Evolutionary conservation across 2,888 invertebrate species (phyloP).

Genomic region (Atethmia centrago): DNA sequence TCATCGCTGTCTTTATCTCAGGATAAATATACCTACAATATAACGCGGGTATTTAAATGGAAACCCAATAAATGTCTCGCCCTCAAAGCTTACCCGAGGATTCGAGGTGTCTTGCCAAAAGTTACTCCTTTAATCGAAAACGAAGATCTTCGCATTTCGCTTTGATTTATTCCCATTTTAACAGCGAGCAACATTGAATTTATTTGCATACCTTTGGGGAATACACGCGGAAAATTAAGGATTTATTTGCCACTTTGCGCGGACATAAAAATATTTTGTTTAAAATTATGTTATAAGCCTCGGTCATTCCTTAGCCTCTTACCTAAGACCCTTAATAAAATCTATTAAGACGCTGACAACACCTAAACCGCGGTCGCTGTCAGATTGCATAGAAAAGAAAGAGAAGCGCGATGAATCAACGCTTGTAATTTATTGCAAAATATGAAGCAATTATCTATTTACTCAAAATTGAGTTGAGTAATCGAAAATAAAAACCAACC

Average conservation of each 20-base stretch:
- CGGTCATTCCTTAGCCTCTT: not conserved
- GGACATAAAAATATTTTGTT: not conserved
- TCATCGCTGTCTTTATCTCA: conserved; percentile 9
- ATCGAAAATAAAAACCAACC: too few relatives aligned
- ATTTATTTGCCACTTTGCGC: conserved; percentile 62
- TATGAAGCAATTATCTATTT: too few relatives aligned
- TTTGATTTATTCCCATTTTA: conserved; percentile 65
- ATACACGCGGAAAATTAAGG: conserved; percentile 62
- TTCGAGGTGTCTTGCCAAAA: conserved; percentile 35
- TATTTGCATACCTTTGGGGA: conserved; percentile 65
- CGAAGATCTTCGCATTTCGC: conserved; percentile 39
- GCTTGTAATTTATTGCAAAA: too few relatives aligned
- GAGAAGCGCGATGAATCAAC: too few relatives aligned
- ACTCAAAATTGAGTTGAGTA: too few relatives aligned
- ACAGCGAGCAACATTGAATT: conserved; percentile 68
- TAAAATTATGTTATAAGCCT: not conserved
- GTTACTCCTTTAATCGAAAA: conserved; percentile 51
- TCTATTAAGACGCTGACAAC: conserved; percentile 4
- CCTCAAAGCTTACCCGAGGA: conserved; percentile 17
- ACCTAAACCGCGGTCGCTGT: too few relatives aligned
- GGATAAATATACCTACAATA: conserved; percentile 26
- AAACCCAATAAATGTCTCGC: conserved; percentile 43
- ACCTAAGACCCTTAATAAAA: conserved; percentile 2
- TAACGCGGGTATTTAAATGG: conserved; percentile 36
- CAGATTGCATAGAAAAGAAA: too few relatives aligned